phyloP scores from a whole-genome alignment of 2,113 vertebrate genomes.

The Ancistrus triradiatus region DNA sequence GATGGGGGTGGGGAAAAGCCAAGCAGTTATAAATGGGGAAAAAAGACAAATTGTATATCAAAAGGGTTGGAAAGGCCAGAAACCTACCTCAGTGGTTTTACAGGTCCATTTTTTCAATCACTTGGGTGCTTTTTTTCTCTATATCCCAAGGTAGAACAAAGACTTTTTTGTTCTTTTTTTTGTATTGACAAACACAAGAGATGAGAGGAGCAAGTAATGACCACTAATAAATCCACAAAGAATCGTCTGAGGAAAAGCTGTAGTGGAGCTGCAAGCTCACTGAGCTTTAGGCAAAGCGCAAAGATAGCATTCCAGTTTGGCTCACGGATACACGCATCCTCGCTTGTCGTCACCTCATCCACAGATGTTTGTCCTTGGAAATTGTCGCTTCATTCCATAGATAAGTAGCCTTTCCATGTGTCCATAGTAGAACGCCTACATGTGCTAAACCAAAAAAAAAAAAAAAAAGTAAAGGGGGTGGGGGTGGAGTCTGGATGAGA shows the following conservation, averaged over 20 bases:
- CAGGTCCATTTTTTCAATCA: constrained; percentile 62
- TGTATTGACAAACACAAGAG: constrained; percentile 27
- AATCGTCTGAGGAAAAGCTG: constrained; percentile 50
- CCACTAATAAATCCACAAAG: constrained; percentile 67
- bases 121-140: constrained; percentile 58
- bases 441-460: constrained; percentile 42
- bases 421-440: constrained; percentile 63
- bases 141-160: constrained; percentile 62
- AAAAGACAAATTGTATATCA: constrained; percentile 56
- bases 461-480: constrained; percentile 37
- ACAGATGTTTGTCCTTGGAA: constrained; percentile 82
- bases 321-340: constrained; percentile 68
- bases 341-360: constrained; percentile 61
- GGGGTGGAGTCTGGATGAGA: constrained; percentile 14
- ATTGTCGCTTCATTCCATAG: constrained; percentile 67
- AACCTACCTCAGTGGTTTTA: constrained; percentile 80
- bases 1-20: constrained; percentile 44
- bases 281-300: constrained; percentile 63
- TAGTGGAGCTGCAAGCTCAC: constrained; percentile 35
- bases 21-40: constrained; percentile 34
- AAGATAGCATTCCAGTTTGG: constrained; percentile 72
- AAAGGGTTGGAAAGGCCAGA: constrained; percentile 69
- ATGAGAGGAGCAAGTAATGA: constrained; percentile 59
- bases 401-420: constrained; percentile 63
- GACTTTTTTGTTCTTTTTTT: constrained; percentile 49